Evolutionary conservation across 2,888 invertebrate genomes (phyloP).

Genomic region (Cosmia pyralina): DNA sequence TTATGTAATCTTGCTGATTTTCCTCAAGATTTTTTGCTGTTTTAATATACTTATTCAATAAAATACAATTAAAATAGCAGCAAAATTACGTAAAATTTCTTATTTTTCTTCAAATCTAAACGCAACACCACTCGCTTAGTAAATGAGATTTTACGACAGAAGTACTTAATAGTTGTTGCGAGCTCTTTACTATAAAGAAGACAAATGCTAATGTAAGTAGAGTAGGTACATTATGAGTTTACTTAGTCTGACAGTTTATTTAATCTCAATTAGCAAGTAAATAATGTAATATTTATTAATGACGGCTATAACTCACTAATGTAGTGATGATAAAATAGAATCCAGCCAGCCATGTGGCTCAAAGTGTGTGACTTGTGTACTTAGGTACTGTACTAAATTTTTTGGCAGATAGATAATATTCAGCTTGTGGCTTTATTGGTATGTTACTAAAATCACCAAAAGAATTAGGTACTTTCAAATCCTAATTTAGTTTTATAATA

Average conservation of each 20-base stretch:
- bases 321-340: neutral
- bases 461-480: neutral
- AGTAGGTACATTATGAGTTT: constrained; percentile 3
- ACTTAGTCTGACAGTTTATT: constrained; percentile 32
- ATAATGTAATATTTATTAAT: constrained; percentile 19
- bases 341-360: neutral
- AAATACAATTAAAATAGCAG: constrained; percentile 2
- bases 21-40: neutral
- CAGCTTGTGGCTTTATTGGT: neutral
- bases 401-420: neutral
- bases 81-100: neutral
- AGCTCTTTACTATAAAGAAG: constrained; percentile 40
- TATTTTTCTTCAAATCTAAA: constrained; percentile 14
- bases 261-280: constrained; percentile 25
- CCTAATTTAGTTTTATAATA: neutral
- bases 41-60: no score
- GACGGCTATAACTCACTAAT: neutral
- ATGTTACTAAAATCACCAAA: neutral
- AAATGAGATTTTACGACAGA: constrained; percentile 43
- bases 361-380: neutral
- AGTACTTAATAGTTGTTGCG: constrained; percentile 25
- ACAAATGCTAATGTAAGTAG: constrained; percentile 38
- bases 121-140: constrained; percentile 10
- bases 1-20: neutral
- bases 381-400: neutral